Percentiles rank a stretch among this genome's conserved stretches.
Conservation (phyloP, 2,113 vertebrate species). For the Oncorhynchus gorbuscha region DNA sequence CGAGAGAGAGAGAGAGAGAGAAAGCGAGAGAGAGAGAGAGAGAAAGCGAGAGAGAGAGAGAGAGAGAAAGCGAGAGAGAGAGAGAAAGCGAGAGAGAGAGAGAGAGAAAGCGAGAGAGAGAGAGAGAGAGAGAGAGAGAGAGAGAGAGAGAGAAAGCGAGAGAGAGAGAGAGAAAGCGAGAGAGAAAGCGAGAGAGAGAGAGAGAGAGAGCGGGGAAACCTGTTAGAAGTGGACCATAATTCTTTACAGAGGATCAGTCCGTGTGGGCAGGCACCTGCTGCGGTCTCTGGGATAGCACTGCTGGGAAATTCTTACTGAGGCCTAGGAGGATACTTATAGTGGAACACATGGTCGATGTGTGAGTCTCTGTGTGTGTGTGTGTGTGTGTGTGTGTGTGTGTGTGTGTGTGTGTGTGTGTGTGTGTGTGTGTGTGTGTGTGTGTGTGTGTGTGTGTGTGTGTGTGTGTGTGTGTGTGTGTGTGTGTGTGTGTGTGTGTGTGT, state of each 20-base stretch:
- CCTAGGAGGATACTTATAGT: slow-evolving; percentile 63
- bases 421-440: slow-evolving; percentile 8
- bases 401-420: slow-evolving; percentile 13
- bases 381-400: slow-evolving; percentile 6
- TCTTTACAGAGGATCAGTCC: slow-evolving; percentile 53
- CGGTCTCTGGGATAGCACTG: slow-evolving; percentile 60
- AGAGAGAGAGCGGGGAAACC: slow-evolving; percentile 54
- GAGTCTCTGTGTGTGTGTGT: slow-evolving; percentile 13
- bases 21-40: too few species aligned
- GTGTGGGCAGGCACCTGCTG: slow-evolving; percentile 55
- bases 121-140: not conserved
- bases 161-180: too few species aligned
- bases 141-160: not conserved
- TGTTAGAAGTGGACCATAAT: slow-evolving; percentile 66
- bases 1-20: too few species aligned
- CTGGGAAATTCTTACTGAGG: slow-evolving; percentile 69
- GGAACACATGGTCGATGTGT: slow-evolving; percentile 44
- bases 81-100: too few species aligned
- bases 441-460: slow-evolving; percentile 13
- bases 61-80: too few species aligned
- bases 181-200: too few species aligned
- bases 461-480: slow-evolving; percentile 10
- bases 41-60: too few species aligned
- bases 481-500: slow-evolving; percentile 4
- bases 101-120: not conserved